Evolutionary conservation across 2,888 invertebrate genomes (phyloP).

Genomic region (Sceliomorpha sp.): DNA sequence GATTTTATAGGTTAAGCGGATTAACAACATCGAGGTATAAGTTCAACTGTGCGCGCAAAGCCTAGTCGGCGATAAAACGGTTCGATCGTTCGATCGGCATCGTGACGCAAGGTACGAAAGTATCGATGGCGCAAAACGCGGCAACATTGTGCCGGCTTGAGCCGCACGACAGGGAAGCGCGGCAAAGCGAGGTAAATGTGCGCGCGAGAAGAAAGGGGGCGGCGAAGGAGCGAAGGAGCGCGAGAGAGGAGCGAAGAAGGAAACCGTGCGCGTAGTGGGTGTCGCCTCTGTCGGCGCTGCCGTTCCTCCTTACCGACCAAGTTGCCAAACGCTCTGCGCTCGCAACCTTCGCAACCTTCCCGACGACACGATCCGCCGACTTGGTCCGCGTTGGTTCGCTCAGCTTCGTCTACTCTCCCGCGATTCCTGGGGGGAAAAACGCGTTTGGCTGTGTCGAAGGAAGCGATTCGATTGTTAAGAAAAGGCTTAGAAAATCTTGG

Average conservation of each 20-base stretch:
- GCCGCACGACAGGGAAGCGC: constrained; percentile 26
- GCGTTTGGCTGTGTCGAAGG: no score
- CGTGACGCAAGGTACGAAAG: constrained; percentile 27
- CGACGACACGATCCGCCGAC: constrained; percentile 69
- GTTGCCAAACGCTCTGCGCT: constrained; percentile 66
- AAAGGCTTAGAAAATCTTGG: no score
- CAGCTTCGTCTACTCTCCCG: constrained; percentile 19
- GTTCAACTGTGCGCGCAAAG: no score
- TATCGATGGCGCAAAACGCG: constrained; percentile 60
- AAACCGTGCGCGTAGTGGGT: constrained; percentile 68
- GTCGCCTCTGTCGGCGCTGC: constrained; percentile 65
- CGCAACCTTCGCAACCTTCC: constrained; percentile 56
- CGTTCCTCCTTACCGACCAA: constrained; percentile 74
- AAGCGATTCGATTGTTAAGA: no score
- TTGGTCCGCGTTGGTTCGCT: constrained; percentile 28
- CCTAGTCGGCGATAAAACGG: no score
- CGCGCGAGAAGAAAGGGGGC: constrained; percentile 30
- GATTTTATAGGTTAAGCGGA: no score
- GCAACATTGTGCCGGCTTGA: constrained; percentile 68
- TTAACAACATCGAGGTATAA: no score
- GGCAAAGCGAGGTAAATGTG: no score
- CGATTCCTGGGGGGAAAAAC: constrained; percentile 16
- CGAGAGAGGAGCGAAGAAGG: constrained; percentile 41
- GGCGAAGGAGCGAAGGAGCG: constrained; percentile 24
- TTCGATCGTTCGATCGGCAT: constrained; percentile 13